Conservation (phyloP, 2,888 invertebrate species). For the Drosophila yooni region DNA sequence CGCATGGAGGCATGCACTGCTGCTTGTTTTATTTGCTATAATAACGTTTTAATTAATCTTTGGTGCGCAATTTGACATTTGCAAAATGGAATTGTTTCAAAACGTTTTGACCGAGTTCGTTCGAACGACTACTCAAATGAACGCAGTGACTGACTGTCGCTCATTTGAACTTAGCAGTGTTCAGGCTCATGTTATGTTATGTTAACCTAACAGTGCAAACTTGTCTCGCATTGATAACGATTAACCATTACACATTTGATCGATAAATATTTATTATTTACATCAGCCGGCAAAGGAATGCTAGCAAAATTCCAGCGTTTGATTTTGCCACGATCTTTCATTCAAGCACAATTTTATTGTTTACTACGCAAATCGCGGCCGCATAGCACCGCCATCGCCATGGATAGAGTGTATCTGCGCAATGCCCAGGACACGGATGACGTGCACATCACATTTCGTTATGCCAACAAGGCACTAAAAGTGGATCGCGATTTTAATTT, state of each 20-base stretch:
- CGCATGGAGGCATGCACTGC: constrained; percentile 9
- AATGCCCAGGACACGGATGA: constrained; percentile 85
- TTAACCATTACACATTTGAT: background rate
- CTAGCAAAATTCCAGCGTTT: constrained; percentile 12
- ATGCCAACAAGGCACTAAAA: constrained; percentile 84
- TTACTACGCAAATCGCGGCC: constrained; percentile 6
- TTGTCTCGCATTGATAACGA: background rate
- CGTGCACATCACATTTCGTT: constrained; percentile 87
- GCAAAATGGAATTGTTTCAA: constrained; percentile 13
- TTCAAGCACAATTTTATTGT: constrained; percentile 5
- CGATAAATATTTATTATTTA: constrained; percentile 2
- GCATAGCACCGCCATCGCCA: constrained; percentile 70
- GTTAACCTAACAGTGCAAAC: background rate
- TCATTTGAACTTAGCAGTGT: constrained; percentile 11
- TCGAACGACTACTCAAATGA: constrained; percentile 7
- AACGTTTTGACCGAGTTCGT: constrained; percentile 25
- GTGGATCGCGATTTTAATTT: constrained; percentile 90
- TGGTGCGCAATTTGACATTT: constrained; percentile 22
- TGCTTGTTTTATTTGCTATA: constrained; percentile 3
- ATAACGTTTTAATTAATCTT: constrained; percentile 21
- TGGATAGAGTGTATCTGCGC: constrained; percentile 88
- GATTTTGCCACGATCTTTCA: constrained; percentile 19
- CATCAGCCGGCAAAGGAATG: constrained; percentile 45
- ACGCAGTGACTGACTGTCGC: background rate
- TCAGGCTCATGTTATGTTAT: constrained; percentile 3